phyloP scores from a whole-genome alignment of 2,888 invertebrate species.

The Phyllotreta striolata region DNA sequence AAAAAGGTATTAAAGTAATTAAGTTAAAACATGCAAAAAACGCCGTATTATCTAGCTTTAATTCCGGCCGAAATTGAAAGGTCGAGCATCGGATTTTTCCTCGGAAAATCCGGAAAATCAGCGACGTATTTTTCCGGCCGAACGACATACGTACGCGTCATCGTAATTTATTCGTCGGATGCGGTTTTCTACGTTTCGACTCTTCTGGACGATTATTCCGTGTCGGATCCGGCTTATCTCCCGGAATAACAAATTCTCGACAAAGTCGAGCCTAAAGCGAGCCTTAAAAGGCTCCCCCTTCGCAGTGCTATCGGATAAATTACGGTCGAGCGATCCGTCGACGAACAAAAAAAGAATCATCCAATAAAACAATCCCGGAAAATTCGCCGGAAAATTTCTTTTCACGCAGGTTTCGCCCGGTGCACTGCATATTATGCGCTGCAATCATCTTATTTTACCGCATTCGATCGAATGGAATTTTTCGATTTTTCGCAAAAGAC shows the following conservation, averaged over 20 bases:
- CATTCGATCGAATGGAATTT: conserved; percentile 11
- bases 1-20: too few species aligned
- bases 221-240: conserved; percentile 15
- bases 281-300: too few species aligned
- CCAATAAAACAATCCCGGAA: too few species aligned
- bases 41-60: too few species aligned
- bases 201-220: conserved; percentile 3
- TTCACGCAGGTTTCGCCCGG: too few species aligned
- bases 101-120: conserved; percentile 25
- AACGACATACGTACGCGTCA: conserved; percentile 9
- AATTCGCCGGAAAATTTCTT: too few species aligned
- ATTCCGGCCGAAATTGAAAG: too few species aligned
- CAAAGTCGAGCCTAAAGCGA: neutral
- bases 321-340: too few species aligned
- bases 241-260: conserved; percentile 22
- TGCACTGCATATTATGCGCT: conserved; percentile 2
- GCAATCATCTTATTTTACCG: conserved; percentile 15
- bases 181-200: neutral
- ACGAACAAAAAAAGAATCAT: too few species aligned
- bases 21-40: too few species aligned
- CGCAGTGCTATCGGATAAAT: too few species aligned
- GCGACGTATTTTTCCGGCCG: conserved; percentile 21
- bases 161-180: conserved; percentile 24
- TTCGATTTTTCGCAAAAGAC: conserved; percentile 7
- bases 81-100: too few species aligned